These are phyloP conservation scores for Limulus polyphemus DNA, from an alignment of 2,888 invertebrate species.

Conservation along the genomic window DNA sequence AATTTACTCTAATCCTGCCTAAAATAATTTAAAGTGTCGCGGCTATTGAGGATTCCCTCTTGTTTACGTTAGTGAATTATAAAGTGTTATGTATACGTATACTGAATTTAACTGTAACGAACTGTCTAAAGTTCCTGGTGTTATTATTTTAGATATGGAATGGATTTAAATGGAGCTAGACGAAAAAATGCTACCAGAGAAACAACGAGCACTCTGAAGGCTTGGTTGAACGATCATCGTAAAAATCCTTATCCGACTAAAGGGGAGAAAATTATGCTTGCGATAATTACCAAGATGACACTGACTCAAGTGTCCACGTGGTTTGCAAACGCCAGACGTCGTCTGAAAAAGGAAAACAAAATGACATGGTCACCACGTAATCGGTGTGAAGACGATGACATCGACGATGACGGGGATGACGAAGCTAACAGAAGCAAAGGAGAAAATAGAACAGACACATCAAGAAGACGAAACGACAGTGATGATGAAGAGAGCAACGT, in stretches of 20 bases:
- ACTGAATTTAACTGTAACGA: too few species aligned
- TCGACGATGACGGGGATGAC: conserved; percentile 33
- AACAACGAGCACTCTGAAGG: conserved; percentile 93
- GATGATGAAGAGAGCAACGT: too few species aligned
- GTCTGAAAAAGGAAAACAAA: conserved; percentile 72
- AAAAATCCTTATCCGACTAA: conserved; percentile 99
- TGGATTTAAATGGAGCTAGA: conserved; percentile 86
- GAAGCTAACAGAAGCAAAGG: background rate
- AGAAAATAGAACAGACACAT: too few species aligned
- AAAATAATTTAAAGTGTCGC: too few species aligned
- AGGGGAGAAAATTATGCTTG: conserved; percentile 97
- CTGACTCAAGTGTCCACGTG: conserved; percentile 62
- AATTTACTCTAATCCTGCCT: too few species aligned
- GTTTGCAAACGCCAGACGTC: conserved; percentile 46
- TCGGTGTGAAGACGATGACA: conserved; percentile 77
- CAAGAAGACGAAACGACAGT: too few species aligned
- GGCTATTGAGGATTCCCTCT: too few species aligned
- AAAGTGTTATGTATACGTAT: too few species aligned
- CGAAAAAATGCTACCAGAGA: conserved; percentile 97
- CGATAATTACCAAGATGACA: conserved; percentile 97
- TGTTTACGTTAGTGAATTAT: too few species aligned
- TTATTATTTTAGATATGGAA: conserved; percentile 56
- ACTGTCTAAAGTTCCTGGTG: too few species aligned
- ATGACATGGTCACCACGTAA: conserved; percentile 98
- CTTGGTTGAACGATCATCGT: conserved; percentile 96